A percentile compares a stretch with the other conserved stretches of the same genome.
phyloP scores from a whole-genome alignment of 2,113 vertebrate species.

The Carlito syrichta region DNA sequence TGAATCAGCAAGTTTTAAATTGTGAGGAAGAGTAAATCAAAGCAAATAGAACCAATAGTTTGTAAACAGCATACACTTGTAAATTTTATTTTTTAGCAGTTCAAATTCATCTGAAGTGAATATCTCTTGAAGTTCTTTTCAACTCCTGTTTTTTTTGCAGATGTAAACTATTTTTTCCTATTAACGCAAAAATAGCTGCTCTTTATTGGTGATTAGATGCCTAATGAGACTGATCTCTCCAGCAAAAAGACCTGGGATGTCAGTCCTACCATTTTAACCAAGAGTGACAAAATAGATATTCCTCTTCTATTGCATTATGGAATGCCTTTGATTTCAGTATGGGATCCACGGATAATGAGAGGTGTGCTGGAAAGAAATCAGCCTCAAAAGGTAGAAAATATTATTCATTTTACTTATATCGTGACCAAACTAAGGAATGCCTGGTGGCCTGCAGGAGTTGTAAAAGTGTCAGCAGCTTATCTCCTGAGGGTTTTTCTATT shows the following conservation, averaged over 20 bases:
- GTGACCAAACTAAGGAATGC: background rate
- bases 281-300: background rate
- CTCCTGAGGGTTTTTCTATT: background rate
- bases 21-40: background rate
- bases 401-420: background rate
- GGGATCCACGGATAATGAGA: background rate
- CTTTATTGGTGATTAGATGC: background rate
- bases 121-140: background rate
- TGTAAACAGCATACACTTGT: background rate
- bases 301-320: background rate
- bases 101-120: background rate
- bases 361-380: background rate
- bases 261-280: background rate
- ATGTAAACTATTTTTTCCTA: background rate
- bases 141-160: background rate
- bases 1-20: background rate
- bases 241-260: background rate
- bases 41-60: background rate
- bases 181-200: background rate
- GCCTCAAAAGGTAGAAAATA: background rate
- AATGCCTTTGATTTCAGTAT: conserved; percentile 20
- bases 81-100: background rate
- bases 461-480: background rate
- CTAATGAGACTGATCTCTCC: background rate
- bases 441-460: background rate